These are phyloP conservation scores for Myoxocephalus aenaeus DNA, from an alignment of 2,797 vertebrate species.

Conservation along the genomic window DNA sequence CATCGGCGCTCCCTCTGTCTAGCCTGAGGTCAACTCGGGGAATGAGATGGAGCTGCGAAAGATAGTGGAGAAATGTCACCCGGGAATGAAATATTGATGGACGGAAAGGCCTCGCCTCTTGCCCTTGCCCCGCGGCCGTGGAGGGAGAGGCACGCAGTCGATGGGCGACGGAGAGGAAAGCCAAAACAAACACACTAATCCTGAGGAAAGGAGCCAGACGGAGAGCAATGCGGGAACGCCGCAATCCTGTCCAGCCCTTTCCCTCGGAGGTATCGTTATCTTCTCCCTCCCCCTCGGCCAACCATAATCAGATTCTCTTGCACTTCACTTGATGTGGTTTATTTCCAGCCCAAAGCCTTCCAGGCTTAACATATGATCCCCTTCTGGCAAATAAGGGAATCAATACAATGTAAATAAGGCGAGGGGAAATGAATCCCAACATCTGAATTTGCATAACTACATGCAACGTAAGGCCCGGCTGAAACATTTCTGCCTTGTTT, in stretches of 20 bases:
- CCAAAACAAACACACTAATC: slow-evolving; percentile 68
- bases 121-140: slow-evolving; percentile 41
- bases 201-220: slow-evolving; percentile 29
- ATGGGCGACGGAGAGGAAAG: slow-evolving; percentile 56
- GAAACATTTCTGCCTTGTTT: slow-evolving; percentile 37
- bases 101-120: slow-evolving; percentile 66
- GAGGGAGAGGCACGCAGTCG: slow-evolving; percentile 45
- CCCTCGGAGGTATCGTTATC: slow-evolving; percentile 47
- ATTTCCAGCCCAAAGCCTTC: slow-evolving; percentile 54
- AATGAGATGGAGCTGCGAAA: slow-evolving; percentile 68
- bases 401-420: slow-evolving; percentile 63
- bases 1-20: slow-evolving; percentile 47
- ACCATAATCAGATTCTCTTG: slow-evolving; percentile 64
- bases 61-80: slow-evolving; percentile 76
- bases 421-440: slow-evolving; percentile 41
- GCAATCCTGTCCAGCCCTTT: slow-evolving; percentile 30
- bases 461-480: slow-evolving; percentile 33
- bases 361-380: slow-evolving; percentile 58
- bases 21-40: slow-evolving; percentile 66
- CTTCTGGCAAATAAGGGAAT: slow-evolving; percentile 62
- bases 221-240: slow-evolving; percentile 25
- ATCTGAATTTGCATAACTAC: slow-evolving; percentile 48
- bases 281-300: slow-evolving; percentile 25
- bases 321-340: slow-evolving; percentile 53
- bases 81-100: slow-evolving; percentile 77